Evolutionary conservation across 1,140 invertebrate species (phyloP), one percentile per base, ranked within the genome.

Genomic region (Dendrolimus kikuchii): DNA sequence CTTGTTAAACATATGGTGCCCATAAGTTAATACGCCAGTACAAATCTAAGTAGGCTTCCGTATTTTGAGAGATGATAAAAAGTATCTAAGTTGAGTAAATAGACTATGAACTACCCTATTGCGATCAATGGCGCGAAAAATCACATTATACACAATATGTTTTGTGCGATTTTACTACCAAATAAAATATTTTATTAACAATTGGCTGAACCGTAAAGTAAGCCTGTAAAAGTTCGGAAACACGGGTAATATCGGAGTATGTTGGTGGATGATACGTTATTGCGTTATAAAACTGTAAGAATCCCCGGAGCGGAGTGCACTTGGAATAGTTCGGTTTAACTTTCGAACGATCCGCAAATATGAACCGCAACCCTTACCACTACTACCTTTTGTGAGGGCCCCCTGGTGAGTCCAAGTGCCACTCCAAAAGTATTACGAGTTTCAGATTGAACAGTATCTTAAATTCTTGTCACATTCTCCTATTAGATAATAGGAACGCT

Each of bases 201-300:
- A 48, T 51, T 51, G 43, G 46, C 38, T 50, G 48, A 46, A 55
- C 49, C 50, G 44, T 59, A 55, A 60, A 60, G 58, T 43, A 60
- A 46, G 56, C 61, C 65, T 61, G 62, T 68, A 64, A 66, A 73
- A 73, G 68, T 72, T 71, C 40, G 5, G 50, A 59, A 66, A 57
- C 59, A 57, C 55, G 48, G 51, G 61, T 70, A 76, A 69, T 66
- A 71, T 62, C 49, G 57, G n/a, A 60, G 52, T 57, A 51, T 57
- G 50, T 52, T 50, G 9, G 51, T 57, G 64, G 61, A 71, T 51
- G 63, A 68, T 60, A 68, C 55, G 63, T 73, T 77, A 77, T 77
- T 77, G 69, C 64, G 61, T 74, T 72, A 67, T 74, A 71, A 77
- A 74, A 77, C 62, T 71, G 73, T 68, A 68, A 74, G 71, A 66